Evolutionary conservation across 2,888 invertebrate genomes (phyloP), one percentile per base, ranked within the genome.

Genomic region (Chaitophorus viminalis): DNA sequence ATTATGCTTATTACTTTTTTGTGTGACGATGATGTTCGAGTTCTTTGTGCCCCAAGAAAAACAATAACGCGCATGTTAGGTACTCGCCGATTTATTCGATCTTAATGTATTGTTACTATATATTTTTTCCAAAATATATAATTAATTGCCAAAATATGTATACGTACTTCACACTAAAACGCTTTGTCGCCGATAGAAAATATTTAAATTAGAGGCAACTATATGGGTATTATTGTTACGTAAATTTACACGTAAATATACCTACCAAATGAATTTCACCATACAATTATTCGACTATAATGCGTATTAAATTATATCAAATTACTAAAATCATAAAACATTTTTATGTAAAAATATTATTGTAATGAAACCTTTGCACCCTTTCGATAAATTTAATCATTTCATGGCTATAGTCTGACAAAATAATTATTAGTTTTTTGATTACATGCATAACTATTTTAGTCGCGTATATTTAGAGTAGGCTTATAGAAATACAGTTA

Each of bases 1-100:
- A 82, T 70, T 82, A 82, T 82, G 52, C 52, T 52, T 72, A 82
- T 46, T 72, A 72, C 25, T 33, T n/a, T 39, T 82, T 11, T 68
- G 17, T 68, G 31, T 39, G 29, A 81, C 46, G 39, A 17, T 29
- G 68, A 68, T 31, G 46, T 75, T 54, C 11, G 21, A 29, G 76
- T 46, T 25, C 31, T 82, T 31, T 52, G 46, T 72, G 31, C 52
- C n/a, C 65, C 52, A 17, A 33, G 25, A 31, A 72, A 54, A 72
- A 25, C 33, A 17, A 54, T 65, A 29, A 70, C 60, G 60, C 8
- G 60, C 33, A 60, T 60, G 6, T 25, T 60, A 21, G 36, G 60
- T 36, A 46, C 46, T 46, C 46, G 60, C 21, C 21, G 60, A 60
- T 60, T 60, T 21, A 25, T 60, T 18, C 60, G 60, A 60, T 18